Base-by-base conservation (phyloP, 64 coral and sea anemone species). In the Pachyseris speciosa region DNA sequence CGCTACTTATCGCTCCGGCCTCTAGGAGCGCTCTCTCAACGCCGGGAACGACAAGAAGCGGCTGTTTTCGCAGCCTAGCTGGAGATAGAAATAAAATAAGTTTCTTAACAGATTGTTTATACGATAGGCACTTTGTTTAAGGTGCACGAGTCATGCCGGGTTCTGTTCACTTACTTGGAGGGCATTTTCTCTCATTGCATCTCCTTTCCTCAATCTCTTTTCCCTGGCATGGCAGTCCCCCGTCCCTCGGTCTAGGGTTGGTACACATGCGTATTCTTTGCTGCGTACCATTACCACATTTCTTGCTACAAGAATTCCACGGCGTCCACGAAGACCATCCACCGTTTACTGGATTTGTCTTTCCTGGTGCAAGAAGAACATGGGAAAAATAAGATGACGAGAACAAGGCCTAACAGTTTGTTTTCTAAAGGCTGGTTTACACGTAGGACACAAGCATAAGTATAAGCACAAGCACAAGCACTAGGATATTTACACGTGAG, bases 241-340 rank as follows among this genome's bases (percentile, higher is more conserved):
- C 85, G 33, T 88, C 39, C 1, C 9, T 16, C 24, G 92, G 92
- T 33, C n/a, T 60, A 0, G 92, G 92, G 34, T 64, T 88, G 41
- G 67, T 38, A 63, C 92, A 94, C 13, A 12, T 19, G 7, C 92
- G 72, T 32, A 57, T 72, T 16, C 92, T 71, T 36, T 50, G 78
- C 51, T 83, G 74, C 8, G 25, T 72, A 1, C 92, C 92, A 4
- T 68, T 37, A 9, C 75, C 86, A 88, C 92, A 94, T 7, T 42
- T 74, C 53, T 94, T 88, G 55, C 74, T 81, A 55, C 92, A 94
- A 15, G 48, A 50, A 19, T 77, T 58, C 92, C 92, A 94, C 20
- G 75, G 41, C 8, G 64, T 66, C 92, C 92, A 94, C 5, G 38
- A 4, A 0, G 92, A 74, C 92, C 92, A 94, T 10, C 86, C 61